Conservation (phyloP, 2,888 invertebrate species). For the Oscheius sp. region DNA sequence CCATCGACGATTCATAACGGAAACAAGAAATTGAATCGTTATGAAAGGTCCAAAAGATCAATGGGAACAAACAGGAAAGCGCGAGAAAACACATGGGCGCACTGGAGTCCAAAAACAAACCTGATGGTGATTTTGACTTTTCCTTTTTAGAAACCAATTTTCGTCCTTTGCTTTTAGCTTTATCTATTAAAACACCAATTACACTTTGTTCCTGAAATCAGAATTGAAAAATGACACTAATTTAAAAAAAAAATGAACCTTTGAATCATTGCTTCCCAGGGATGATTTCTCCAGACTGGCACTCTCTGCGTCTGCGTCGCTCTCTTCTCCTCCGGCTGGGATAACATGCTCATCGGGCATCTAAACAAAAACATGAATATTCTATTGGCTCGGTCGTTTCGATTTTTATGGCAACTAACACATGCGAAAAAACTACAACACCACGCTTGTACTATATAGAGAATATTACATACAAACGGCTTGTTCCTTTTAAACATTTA, state of each 20-base stretch:
- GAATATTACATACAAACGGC: not conserved
- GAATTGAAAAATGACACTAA: constrained; percentile 3
- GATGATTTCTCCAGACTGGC: constrained; percentile 46
- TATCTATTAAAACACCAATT: constrained; percentile 56
- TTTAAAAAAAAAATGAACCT: constrained; percentile 9
- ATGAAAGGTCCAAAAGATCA: no score
- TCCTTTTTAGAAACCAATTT: constrained; percentile 45
- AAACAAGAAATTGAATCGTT: no score
- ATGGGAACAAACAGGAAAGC: no score
- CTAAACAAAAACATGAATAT: constrained; percentile 34
- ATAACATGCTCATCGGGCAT: constrained; percentile 54
- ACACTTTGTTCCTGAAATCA: constrained; percentile 47
- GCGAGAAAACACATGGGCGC: no score
- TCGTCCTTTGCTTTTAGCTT: constrained; percentile 54
- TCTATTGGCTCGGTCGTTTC: not conserved
- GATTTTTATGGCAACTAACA: not conserved
- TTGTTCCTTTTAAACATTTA: constrained; percentile 1
- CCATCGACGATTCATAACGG: no score
- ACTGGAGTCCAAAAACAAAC: constrained; percentile 14
- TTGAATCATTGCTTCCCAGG: constrained; percentile 46
- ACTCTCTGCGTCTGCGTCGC: constrained; percentile 29
- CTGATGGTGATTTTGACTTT: constrained; percentile 48
- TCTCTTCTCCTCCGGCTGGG: constrained; percentile 47
- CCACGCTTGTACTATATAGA: not conserved
- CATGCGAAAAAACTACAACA: not conserved